phyloP scores from a whole-genome alignment of 53 echinoderm and acorn worm species.

The Holothuria scabra region DNA sequence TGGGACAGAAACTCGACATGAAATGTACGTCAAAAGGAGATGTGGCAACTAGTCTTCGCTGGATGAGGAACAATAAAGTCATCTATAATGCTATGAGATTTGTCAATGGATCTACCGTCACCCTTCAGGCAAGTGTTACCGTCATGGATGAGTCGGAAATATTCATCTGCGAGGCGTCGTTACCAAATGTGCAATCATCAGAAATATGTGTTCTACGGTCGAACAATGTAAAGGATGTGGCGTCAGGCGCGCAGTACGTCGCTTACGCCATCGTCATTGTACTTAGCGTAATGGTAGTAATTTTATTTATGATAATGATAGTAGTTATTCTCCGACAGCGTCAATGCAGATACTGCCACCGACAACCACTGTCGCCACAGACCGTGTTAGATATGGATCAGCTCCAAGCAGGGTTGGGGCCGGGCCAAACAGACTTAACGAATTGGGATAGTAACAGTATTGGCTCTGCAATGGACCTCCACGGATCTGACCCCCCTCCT shows the following conservation, averaged over 20 bases:
- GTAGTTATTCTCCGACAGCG: conserved; percentile 76
- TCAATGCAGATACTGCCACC: conserved; percentile 76
- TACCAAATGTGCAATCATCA: conserved; percentile 29
- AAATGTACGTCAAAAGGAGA: conserved; percentile 57
- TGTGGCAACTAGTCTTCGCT: conserved; percentile 46
- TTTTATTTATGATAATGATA: conserved; percentile 78
- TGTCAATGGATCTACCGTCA: conserved; percentile 41
- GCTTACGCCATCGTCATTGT: conserved; percentile 72
- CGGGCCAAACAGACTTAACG: background rate
- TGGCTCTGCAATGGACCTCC: conserved; percentile 39
- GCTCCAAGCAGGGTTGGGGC: conserved; percentile 22
- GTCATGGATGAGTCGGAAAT: conserved; percentile 22
- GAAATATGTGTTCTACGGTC: conserved; percentile 62
- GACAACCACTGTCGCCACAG: conserved; percentile 62
- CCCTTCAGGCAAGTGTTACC: conserved; percentile 21
- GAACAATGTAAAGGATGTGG: background rate
- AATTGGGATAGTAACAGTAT: conserved; percentile 32
- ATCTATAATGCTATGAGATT: background rate
- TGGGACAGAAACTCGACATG: conserved; percentile 45
- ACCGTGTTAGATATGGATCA: conserved; percentile 60
- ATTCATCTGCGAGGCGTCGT: conserved; percentile 59
- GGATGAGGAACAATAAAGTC: conserved; percentile 62
- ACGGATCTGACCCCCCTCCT: background rate
- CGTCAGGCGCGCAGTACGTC: conserved; percentile 3
- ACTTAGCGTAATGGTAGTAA: conserved; percentile 75